These are phyloP conservation scores for Hydropotes inermis DNA, from an alignment of 2,113 vertebrate genomes.

Conservation along the genomic window DNA sequence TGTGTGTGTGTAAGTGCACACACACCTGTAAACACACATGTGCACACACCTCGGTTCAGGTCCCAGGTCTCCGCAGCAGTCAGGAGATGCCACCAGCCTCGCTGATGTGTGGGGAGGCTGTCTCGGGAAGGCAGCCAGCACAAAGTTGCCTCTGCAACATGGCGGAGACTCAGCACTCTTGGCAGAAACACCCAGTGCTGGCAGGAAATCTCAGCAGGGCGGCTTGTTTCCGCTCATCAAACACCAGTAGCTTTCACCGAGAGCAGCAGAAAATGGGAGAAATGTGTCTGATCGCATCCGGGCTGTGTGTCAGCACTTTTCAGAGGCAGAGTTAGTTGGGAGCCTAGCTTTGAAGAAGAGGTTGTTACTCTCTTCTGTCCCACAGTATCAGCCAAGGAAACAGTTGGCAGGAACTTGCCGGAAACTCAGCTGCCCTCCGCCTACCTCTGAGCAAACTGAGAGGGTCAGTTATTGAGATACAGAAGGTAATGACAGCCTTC, in stretches of 20 bases:
- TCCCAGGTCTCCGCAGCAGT: background rate
- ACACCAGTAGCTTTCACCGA: constrained; percentile 75
- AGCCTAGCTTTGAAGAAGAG: constrained; percentile 75
- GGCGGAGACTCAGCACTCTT: constrained; percentile 65
- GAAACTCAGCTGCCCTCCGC: background rate
- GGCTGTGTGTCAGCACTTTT: constrained; percentile 76
- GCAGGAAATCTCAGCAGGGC: constrained; percentile 75
- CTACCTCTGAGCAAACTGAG: background rate
- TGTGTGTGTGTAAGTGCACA: too few relatives aligned
- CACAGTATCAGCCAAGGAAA: constrained; percentile 48
- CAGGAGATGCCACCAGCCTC: background rate
- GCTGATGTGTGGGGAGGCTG: background rate
- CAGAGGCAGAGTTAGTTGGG: constrained; percentile 69
- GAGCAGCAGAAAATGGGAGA: constrained; percentile 60
- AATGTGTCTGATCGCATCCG: constrained; percentile 70
- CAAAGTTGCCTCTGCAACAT: constrained; percentile 65
- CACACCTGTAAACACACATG: background rate
- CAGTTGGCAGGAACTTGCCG: constrained; percentile 29
- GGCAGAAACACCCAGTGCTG: constrained; percentile 75
- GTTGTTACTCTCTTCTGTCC: constrained; percentile 46
- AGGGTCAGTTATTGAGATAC: background rate
- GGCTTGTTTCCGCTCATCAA: constrained; percentile 83
- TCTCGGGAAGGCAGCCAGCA: background rate
- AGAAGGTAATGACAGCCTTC: background rate
- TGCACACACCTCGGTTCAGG: background rate